These are phyloP conservation scores for Eciton burchellii DNA, from an alignment of 1,140 invertebrate species.

Conservation along the genomic window DNA sequence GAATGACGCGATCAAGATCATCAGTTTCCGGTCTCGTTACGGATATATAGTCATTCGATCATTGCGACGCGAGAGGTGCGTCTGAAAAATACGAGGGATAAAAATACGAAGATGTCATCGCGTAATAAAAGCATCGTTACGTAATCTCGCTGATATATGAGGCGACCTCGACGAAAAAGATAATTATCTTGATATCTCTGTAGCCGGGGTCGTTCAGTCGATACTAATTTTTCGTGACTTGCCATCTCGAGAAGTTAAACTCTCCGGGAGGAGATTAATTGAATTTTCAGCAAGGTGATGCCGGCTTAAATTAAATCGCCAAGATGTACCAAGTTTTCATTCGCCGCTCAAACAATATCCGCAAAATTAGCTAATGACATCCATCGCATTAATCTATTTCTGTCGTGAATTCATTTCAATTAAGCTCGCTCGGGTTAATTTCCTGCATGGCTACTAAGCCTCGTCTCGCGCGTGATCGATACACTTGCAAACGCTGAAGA, in stretches of 20 bases:
- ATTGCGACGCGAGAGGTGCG: conserved; percentile 1
- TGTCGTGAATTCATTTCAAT: background rate
- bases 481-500: background rate
- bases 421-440: background rate
- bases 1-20: conserved; percentile 60
- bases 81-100: conserved; percentile 26
- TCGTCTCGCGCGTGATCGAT: background rate
- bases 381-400: background rate
- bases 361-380: background rate
- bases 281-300: conserved; percentile 14
- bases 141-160: conserved; percentile 24
- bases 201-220: background rate
- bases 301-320: background rate
- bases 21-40: conserved; percentile 65
- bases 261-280: background rate
- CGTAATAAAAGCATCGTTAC: conserved; percentile 21
- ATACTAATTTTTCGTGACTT: conserved; percentile 28
- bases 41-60: conserved; percentile 54
- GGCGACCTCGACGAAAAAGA: background rate
- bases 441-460: background rate
- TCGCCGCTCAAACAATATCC: background rate
- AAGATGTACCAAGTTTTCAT: background rate
- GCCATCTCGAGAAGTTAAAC: conserved; percentile 18
- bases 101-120: background rate
- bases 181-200: conserved; percentile 29